Evolutionary conservation across 1,140 invertebrate species (phyloP).

Genomic region (Drosophila auraria): DNA sequence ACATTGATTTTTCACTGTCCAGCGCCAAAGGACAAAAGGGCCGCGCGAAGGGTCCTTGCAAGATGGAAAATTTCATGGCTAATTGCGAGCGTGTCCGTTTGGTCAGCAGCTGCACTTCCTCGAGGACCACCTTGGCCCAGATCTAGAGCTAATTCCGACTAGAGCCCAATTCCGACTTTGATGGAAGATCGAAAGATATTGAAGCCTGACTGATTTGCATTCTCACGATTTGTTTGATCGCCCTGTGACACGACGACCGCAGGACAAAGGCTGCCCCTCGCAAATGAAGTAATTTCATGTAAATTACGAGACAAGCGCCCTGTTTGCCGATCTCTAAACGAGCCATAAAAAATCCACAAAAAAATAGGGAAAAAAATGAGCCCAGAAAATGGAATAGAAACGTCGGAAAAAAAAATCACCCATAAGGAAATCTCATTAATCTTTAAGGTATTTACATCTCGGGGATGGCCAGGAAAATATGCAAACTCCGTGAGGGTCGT

Average conservation of each 20-base stretch:
- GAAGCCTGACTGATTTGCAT: constrained; percentile 48
- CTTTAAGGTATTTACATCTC: constrained; percentile 68
- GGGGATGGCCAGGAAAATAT: constrained; percentile 39
- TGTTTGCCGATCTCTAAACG: constrained; percentile 72
- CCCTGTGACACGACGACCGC: constrained; percentile 25
- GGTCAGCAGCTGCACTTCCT: constrained; percentile 45
- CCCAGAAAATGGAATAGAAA: constrained; percentile 17
- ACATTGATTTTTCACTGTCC: constrained; percentile 52
- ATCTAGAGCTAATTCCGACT: constrained; percentile 8
- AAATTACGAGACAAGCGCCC: constrained; percentile 82
- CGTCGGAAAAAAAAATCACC: constrained; percentile 27
- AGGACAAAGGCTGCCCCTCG: constrained; percentile 34
- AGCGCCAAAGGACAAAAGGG: constrained; percentile 40
- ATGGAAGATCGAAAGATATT: constrained; percentile 44
- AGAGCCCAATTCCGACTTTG: constrained; percentile 24
- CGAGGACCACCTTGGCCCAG: constrained; percentile 21
- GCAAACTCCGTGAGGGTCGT: constrained; percentile 68
- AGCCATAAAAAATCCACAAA: constrained; percentile 73
- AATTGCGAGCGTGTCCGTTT: constrained; percentile 70
- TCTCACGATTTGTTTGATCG: constrained; percentile 49
- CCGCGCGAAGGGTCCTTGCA: constrained; percentile 32
- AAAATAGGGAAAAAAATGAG: neutral
- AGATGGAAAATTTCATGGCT: constrained; percentile 74
- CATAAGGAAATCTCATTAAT: constrained; percentile 74
- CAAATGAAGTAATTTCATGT: constrained; percentile 83